Evolutionary conservation across 2,797 vertebrate species (phyloP), one percentile per base, ranked within the genome.

Genomic region (Danio tinwini): DNA sequence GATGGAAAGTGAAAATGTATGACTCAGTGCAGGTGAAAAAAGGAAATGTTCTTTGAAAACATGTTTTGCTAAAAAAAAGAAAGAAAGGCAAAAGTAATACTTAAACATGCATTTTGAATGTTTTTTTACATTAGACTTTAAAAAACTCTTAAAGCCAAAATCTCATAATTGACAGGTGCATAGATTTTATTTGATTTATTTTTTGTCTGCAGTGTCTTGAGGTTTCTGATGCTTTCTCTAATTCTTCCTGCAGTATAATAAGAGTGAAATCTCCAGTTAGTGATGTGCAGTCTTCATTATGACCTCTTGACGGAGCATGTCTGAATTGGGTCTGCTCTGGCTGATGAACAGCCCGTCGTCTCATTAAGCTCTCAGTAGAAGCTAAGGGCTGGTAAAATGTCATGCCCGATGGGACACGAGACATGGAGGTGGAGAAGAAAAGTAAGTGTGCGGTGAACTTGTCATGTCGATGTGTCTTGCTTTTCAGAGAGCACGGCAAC

Each of bases 301-400:
- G 42, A 44, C 67, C 19, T 39, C 17, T 63, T 44, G 10, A 63
- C 56, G 52, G 37, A 59, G 40, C 37, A 17, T 61, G n/a, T 78
- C 55, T 61, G 37, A 50, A 78, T 70, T 70, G 12, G 21, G 42
- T 67, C 64, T 62, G 56, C 56, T 53, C 3, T 42, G 62, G 17
- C 56, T 79, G 76, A 79, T 10, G 76, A 70, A 42, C 55, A 68
- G 53, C 70, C 56, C 4, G 55, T 61, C 5, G 39, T 71, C 76
- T 79, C 76, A 79, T 79, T 79, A 72, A 79, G 68, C 56, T 71
- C 40, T 55, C 49, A 52, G 68, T 12, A 44, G 58, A 58, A 71
- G 53, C 68, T 62, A 29, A 71, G 19, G 45, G 56, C 58, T 55
- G 47, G 47, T 39, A 53, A 14, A 78, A 37, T 71, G 76, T 55